Evolutionary conservation across 2,888 invertebrate genomes (phyloP).

Genomic region (Thyatira batis): DNA sequence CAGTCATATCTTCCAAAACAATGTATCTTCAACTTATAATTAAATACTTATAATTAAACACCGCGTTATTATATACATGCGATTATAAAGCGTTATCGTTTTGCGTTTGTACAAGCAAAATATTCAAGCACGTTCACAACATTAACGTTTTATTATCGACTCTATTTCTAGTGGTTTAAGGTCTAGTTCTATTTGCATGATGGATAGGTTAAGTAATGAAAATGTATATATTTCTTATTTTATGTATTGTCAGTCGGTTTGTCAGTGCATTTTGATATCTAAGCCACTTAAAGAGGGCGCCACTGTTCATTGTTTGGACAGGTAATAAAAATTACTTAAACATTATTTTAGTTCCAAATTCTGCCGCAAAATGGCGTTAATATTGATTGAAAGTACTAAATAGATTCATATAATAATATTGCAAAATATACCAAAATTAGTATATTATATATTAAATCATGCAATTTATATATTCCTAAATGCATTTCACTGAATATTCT

Average conservation of each 20-base stretch:
- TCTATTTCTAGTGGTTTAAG: not conserved
- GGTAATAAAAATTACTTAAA: too few relatives aligned
- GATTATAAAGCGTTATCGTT: not conserved
- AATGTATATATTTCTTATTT: too few relatives aligned
- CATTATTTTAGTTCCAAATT: too few relatives aligned
- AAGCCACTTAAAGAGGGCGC: too few relatives aligned
- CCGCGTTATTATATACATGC: not conserved
- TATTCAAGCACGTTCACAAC: not conserved
- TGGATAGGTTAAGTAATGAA: not conserved
- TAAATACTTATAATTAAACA: not conserved
- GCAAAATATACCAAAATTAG: too few relatives aligned
- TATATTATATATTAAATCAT: not conserved
- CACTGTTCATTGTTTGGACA: too few relatives aligned
- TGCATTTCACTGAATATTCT: too few relatives aligned
- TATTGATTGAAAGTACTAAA: too few relatives aligned
- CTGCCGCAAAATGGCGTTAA: too few relatives aligned
- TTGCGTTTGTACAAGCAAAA: not conserved
- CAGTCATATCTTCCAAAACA: conserved; percentile 77
- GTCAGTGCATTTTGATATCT: too few relatives aligned
- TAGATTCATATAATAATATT: too few relatives aligned
- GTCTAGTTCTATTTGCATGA: not conserved
- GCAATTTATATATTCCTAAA: not conserved
- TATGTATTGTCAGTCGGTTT: too few relatives aligned
- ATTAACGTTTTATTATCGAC: not conserved
- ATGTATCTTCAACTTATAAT: conserved; percentile 6